Percentiles rank a stretch among this genome's conserved stretches.
These are phyloP conservation scores for Urocyon cinereoargenteus DNA, from an alignment of 2,797 vertebrate species.

Conservation along the genomic window DNA sequence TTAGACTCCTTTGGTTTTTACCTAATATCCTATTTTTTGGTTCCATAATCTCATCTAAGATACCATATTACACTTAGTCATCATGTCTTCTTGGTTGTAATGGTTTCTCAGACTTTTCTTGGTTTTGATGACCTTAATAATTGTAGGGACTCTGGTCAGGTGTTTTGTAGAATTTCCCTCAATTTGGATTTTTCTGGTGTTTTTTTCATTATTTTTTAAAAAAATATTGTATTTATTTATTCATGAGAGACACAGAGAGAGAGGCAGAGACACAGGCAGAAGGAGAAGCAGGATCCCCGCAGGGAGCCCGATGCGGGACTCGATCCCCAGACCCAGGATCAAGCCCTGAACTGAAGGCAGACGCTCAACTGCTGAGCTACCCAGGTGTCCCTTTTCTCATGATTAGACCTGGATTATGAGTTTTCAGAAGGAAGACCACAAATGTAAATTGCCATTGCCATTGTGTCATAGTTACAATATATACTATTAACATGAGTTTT, in stretches of 20 bases:
- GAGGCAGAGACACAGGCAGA: too few species aligned
- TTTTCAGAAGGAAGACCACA: neutral
- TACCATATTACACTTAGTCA: neutral
- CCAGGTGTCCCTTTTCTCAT: neutral
- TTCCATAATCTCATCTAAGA: neutral
- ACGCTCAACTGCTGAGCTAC: too few species aligned
- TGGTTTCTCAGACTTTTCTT: neutral
- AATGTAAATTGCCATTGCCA: neutral
- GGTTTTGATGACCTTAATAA: neutral
- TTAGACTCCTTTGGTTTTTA: neutral
- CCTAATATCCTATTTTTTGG: neutral
- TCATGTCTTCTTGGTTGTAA: neutral
- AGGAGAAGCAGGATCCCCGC: too few species aligned
- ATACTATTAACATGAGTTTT: neutral
- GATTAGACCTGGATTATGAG: neutral
- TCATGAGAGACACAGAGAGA: too few species aligned
- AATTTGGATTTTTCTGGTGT: neutral
- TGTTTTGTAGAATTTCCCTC: neutral
- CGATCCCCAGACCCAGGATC: too few species aligned
- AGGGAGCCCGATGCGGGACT: too few species aligned
- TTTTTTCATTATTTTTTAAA: neutral
- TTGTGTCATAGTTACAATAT: neutral
- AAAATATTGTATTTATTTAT: too few species aligned
- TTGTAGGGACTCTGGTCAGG: neutral
- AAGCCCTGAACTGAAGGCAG: too few species aligned